phyloP scores from a whole-genome alignment of 2,888 invertebrate genomes.

The Cryptocheilus praepositus region DNA sequence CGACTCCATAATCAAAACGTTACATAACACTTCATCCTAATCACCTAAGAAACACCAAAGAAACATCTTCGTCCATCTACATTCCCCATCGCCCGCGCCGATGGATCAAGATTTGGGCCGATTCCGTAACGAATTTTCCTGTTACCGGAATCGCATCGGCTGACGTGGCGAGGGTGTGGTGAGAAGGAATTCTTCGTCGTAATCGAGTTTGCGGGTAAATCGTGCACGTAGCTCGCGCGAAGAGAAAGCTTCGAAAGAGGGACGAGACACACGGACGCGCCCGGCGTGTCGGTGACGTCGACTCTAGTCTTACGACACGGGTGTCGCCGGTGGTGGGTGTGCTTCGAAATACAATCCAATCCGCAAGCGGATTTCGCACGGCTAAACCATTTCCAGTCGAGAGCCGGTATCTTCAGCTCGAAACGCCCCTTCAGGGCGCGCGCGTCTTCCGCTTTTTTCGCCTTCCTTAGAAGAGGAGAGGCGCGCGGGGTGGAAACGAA shows the following conservation, averaged over 20 bases:
- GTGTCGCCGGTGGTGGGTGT: conserved; percentile 21
- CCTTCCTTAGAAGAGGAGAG: conserved; percentile 25
- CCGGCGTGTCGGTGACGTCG: not conserved
- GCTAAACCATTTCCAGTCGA: conserved; percentile 54
- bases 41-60: too few species aligned
- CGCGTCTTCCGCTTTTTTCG: conserved; percentile 22
- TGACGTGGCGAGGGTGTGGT: conserved; percentile 13
- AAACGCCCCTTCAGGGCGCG: conserved; percentile 34
- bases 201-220: conserved; percentile 28
- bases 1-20: too few species aligned
- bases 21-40: too few species aligned
- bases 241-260: conserved; percentile 15
- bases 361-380: conserved; percentile 45
- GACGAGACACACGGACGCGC: conserved; percentile 8
- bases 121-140: conserved; percentile 5
- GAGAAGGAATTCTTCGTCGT: conserved; percentile 18
- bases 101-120: too few species aligned
- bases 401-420: conserved; percentile 44
- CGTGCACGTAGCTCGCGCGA: conserved; percentile 13
- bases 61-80: too few species aligned
- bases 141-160: conserved; percentile 13
- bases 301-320: not conserved
- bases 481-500: conserved; percentile 32
- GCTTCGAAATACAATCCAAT: conserved; percentile 59
- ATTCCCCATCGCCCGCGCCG: too few species aligned